A percentile compares a stretch with the other conserved stretches of the same genome.
These are phyloP conservation scores for Urosaurus nigricauda DNA, from an alignment of 2,797 vertebrate species.

Conservation along the genomic window DNA sequence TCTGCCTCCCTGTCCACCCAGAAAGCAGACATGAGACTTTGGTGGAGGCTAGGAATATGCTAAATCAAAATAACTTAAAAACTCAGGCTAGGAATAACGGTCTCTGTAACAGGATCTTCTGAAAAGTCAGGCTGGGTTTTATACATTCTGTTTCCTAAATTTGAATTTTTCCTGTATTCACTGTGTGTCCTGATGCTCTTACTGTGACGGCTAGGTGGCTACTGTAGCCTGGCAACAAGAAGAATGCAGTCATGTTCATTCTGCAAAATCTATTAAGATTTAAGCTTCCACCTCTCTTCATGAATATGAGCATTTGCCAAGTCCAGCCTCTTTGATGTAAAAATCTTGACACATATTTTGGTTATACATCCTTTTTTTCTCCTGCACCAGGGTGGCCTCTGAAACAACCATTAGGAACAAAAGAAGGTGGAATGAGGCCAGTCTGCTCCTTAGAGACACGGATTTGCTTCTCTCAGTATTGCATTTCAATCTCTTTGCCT, in stretches of 20 bases:
- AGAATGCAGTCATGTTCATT: conserved; percentile 20
- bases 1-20: no score
- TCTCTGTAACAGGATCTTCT: neutral
- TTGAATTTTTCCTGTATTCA: neutral
- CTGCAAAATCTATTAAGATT: conserved; percentile 48
- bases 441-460: conserved; percentile 26
- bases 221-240: conserved; percentile 50
- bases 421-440: conserved; percentile 24
- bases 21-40: neutral
- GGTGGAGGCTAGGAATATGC: conserved; percentile 5
- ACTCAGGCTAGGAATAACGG: neutral
- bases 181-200: conserved; percentile 1
- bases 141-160: neutral
- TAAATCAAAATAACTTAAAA: neutral
- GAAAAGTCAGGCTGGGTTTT: conserved; percentile 6
- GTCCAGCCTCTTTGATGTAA: neutral
- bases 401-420: neutral
- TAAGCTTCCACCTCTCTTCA: conserved; percentile 18
- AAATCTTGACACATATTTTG: neutral
- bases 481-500: conserved; percentile 3
- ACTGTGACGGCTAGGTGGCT: conserved; percentile 24
- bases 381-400: neutral
- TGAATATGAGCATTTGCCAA: conserved; percentile 23
- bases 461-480: conserved; percentile 30
- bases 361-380: neutral